Evolutionary conservation across 2,888 invertebrate species (phyloP), one percentile per base, ranked within the genome.

Genomic region (Chrysopilus asiliformis): DNA sequence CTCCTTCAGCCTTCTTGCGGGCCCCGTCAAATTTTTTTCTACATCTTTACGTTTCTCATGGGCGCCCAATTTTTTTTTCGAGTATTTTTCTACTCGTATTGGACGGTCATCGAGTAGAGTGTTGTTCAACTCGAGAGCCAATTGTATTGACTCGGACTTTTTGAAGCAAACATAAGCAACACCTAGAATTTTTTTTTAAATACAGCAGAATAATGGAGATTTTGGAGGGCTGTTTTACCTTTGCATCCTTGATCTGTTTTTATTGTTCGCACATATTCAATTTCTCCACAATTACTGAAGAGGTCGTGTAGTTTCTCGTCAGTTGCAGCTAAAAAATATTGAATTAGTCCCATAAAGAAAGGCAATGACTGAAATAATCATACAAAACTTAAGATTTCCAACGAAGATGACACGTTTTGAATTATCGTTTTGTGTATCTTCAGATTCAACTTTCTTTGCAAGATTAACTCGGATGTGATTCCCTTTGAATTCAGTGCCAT

Each of bases 321-420:
- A 14, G 48, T 58, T 4, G 58, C 54, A 32, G 55, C 63, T 61
- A 17, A 4, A 49, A 44, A 9, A 17, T 19, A 4, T 9, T 6
- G 9, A 32, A 25, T 19, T 16, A 10, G 12, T 29, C 18, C 16
- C 17, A n/a, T 16, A 32, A 24, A 24, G n/a, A n/a, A n/a, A n/a
- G n/a, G n/a, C n/a, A n/a, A n/a, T n/a, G n/a, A n/a, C n/a, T 4
- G 13, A n/a, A 24, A 15, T 10, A 3, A 3, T 45, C 57, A 48
- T 48, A 63, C 62, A 49, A 34, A 55, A 58, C 44, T 56, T 61
- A 1, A 64, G 48, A 46, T 58, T 64, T 13, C 64, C 64, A 15
- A 64, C 55, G 27, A 63, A 59, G 18, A 64, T 32, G 1, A 53
- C 54, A 14, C 52, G 49, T 37, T 58, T 61, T 2, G 44, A 36